Conservation (phyloP, 2,888 invertebrate genomes). For the Copidosoma aretas region DNA sequence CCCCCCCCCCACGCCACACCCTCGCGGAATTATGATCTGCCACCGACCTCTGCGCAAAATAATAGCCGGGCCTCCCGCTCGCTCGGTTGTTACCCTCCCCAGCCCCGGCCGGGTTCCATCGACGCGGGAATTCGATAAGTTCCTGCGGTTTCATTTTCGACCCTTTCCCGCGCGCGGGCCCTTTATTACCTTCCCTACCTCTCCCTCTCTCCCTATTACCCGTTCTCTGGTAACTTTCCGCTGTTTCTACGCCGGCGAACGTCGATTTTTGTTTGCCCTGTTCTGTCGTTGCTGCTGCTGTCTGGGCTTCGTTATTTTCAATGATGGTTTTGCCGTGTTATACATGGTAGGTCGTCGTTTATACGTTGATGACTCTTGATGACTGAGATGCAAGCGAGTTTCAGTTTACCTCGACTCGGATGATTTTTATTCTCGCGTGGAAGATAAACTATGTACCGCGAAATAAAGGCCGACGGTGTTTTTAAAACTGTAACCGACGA, state of each 20-base stretch:
- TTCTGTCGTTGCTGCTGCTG: not conserved
- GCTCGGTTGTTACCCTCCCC: not conserved
- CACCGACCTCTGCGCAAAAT: not conserved
- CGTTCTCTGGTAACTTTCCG: not conserved
- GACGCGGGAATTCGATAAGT: conserved; percentile 34
- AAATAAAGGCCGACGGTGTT: too few relatives aligned
- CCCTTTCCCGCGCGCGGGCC: not conserved
- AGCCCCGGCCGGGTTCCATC: conserved; percentile 23
- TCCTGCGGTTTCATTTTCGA: conserved; percentile 30
- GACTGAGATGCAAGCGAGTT: too few relatives aligned
- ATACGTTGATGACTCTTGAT: too few relatives aligned
- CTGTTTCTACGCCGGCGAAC: not conserved
- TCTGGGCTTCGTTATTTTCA: too few relatives aligned
- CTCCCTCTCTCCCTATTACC: not conserved
- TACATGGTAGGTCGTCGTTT: too few relatives aligned
- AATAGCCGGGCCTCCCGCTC: too few relatives aligned
- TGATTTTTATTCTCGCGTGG: too few relatives aligned
- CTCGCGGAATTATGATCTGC: not conserved
- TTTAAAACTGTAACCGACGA: too few relatives aligned
- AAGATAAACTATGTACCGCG: too few relatives aligned
- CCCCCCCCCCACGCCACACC: not conserved
- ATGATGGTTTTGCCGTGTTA: too few relatives aligned
- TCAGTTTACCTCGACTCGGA: too few relatives aligned
- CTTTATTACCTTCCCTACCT: conserved; percentile 1
- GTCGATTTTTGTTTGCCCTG: not conserved